phyloP scores from a whole-genome alignment of 1,140 invertebrate species.

The Varroa destructor region DNA sequence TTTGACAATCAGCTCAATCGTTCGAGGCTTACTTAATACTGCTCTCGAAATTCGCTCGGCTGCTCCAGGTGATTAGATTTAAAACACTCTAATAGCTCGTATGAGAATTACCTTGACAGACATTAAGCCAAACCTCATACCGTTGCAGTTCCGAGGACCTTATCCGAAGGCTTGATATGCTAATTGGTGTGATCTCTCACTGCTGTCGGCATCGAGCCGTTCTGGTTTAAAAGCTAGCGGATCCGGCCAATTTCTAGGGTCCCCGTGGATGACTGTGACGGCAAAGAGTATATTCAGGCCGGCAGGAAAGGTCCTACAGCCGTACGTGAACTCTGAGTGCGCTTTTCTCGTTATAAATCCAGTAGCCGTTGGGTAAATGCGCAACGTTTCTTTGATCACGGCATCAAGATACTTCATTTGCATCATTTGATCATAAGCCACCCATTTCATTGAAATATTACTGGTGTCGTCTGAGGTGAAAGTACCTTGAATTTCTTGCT shows the following conservation, averaged over 20 bases:
- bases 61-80: background rate
- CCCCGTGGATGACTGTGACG: background rate
- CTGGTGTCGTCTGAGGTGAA: too few species aligned
- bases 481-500: background rate
- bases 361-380: constrained; percentile 12
- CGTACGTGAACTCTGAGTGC: background rate
- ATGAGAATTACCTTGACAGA: background rate
- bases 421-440: background rate
- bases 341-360: background rate
- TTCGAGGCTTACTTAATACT: background rate
- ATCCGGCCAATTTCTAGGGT: constrained; percentile 5
- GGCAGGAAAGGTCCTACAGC: background rate
- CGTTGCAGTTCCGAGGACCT: constrained; percentile 1
- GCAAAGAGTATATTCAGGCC: constrained; percentile 8
- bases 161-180: constrained; percentile 9
- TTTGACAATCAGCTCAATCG: background rate
- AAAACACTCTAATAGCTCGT: background rate
- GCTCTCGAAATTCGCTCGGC: background rate
- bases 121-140: background rate
- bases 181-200: background rate
- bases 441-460: too few species aligned
- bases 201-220: background rate
- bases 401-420: background rate
- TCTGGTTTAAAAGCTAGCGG: constrained; percentile 9
- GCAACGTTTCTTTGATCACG: constrained; percentile 2